phyloP scores from a whole-genome alignment of 2,797 vertebrate species.

The Hipposideros larvatus region DNA sequence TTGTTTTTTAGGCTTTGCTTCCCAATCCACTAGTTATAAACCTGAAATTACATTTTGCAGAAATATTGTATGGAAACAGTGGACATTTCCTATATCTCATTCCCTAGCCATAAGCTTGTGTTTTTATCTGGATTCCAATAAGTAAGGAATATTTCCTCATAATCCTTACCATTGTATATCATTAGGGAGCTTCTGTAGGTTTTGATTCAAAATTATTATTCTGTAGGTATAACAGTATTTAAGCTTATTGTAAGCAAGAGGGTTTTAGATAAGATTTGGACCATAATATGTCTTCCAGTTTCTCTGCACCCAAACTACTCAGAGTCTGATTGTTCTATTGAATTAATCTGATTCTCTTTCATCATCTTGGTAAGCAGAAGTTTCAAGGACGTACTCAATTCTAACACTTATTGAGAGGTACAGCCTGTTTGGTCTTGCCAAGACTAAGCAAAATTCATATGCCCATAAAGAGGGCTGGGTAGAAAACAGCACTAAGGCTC shows the following conservation, averaged over 20 bases:
- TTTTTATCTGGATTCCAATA: neutral
- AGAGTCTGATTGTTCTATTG: neutral
- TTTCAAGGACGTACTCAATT: neutral
- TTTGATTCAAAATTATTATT: neutral
- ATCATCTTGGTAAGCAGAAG: neutral
- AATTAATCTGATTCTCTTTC: neutral
- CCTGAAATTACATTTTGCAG: neutral
- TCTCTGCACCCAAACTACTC: neutral
- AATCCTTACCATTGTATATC: neutral
- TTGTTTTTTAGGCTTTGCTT: neutral
- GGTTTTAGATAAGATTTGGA: neutral
- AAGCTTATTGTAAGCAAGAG: neutral
- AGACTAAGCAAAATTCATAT: neutral
- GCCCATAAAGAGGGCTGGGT: neutral
- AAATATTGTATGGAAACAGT: neutral
- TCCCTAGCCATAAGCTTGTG: neutral
- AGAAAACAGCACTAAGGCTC: slow-evolving; percentile 12
- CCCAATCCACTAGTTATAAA: neutral
- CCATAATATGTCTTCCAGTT: neutral
- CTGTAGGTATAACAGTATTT: neutral
- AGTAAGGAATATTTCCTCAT: neutral
- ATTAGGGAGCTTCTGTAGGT: neutral
- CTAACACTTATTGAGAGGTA: neutral
- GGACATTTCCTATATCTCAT: neutral
- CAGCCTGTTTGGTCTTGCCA: neutral